Percentiles rank a stretch among this genome's conserved stretches.
Evolutionary conservation across 2,113 vertebrate species (phyloP).

Genomic region (Arothron firmamentum): DNA sequence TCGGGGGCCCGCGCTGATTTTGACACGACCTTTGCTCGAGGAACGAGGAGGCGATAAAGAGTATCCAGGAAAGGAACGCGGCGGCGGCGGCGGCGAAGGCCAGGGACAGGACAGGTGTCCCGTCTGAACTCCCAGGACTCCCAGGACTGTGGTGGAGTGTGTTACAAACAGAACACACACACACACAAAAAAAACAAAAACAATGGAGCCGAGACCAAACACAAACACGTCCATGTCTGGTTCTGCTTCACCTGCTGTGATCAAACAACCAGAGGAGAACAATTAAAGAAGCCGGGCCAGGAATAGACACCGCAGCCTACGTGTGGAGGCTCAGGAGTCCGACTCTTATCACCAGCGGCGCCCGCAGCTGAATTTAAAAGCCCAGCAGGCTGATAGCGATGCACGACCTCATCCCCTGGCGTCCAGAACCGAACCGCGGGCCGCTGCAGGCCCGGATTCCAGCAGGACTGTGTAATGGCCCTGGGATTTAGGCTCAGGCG

Average conservation of each 20-base stretch:
- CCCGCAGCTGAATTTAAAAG: conserved; percentile 24
- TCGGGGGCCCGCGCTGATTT: too few species aligned
- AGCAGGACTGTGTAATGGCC: conserved; percentile 63
- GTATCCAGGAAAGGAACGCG: too few species aligned
- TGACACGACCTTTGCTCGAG: neutral
- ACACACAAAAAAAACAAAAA: conserved; percentile 11
- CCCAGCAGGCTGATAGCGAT: conserved; percentile 4
- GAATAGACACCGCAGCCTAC: conserved; percentile 28
- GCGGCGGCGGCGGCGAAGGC: neutral
- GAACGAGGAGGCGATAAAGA: neutral
- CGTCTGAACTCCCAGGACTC: neutral
- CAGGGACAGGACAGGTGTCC: conserved; percentile 37
- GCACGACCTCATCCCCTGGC: conserved; percentile 9
- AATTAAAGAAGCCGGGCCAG: conserved; percentile 12
- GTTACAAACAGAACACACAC: neutral
- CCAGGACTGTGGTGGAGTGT: conserved; percentile 8
- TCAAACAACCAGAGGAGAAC: conserved; percentile 40
- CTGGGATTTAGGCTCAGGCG: conserved; percentile 53
- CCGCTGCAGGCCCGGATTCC: conserved; percentile 52
- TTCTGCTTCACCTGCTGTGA: conserved; percentile 45
- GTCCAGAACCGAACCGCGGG: conserved; percentile 9
- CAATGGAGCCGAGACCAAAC: conserved; percentile 51
- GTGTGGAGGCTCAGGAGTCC: conserved; percentile 19
- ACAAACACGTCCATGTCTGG: conserved; percentile 35
- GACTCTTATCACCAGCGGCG: conserved; percentile 16